phyloP scores from a whole-genome alignment of 2,888 invertebrate genomes.

The Psylliodes chrysocephalus region DNA sequence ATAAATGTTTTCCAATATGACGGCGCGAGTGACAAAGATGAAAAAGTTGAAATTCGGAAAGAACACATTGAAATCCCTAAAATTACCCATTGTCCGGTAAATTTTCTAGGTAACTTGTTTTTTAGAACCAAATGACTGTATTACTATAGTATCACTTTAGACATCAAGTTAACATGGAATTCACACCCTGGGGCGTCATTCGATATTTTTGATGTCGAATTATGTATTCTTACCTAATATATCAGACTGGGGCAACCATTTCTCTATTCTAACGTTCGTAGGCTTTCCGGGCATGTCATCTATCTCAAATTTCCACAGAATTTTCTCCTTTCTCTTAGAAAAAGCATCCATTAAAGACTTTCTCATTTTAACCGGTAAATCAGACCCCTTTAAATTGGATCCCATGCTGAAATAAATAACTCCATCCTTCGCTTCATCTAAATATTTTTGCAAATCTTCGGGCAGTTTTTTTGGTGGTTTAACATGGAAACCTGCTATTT shows the following conservation, averaged over 20 bases:
- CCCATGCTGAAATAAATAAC: constrained; percentile 71
- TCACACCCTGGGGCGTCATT: too few species aligned
- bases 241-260: constrained; percentile 53
- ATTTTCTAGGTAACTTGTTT: too few species aligned
- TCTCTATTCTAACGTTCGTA: constrained; percentile 58
- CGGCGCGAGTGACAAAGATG: too few species aligned
- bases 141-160: too few species aligned
- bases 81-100: too few species aligned
- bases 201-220: too few species aligned
- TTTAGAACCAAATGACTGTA: too few species aligned
- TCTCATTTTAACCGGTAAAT: constrained; percentile 66
- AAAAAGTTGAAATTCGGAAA: too few species aligned
- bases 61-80: too few species aligned
- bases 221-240: constrained; percentile 45
- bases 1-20: too few species aligned
- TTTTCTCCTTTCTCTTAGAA: constrained; percentile 69
- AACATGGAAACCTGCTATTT: constrained; percentile 68
- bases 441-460: constrained; percentile 64
- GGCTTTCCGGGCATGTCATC: constrained; percentile 55
- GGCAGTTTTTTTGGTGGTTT: constrained; percentile 50
- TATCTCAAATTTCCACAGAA: constrained; percentile 77
- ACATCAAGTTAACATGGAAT: too few species aligned
- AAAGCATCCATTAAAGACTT: constrained; percentile 69
- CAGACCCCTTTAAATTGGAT: constrained; percentile 67
- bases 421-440: constrained; percentile 67